Percentiles rank a stretch among this genome's conserved stretches.
phyloP scores from a whole-genome alignment of 1,140 invertebrate genomes.

The Drosophila carrolli region DNA sequence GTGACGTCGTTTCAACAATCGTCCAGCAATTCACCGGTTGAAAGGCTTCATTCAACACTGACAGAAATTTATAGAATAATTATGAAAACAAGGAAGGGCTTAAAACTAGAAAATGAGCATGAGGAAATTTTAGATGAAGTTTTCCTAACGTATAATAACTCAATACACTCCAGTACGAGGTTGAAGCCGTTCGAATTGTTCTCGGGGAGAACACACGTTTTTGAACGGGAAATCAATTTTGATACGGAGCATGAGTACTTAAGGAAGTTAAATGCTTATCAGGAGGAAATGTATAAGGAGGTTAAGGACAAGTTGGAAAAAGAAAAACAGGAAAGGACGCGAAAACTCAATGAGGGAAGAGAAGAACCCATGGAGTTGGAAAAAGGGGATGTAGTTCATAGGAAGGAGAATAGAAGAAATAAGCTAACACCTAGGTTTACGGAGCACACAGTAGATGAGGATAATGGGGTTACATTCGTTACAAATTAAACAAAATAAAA shows the following conservation, averaged over 20 bases:
- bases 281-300: background rate
- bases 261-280: background rate
- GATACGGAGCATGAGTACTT: too few relatives aligned
- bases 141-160: slow-evolving; percentile 27
- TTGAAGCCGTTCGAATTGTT: slow-evolving; percentile 31
- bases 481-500: too few relatives aligned
- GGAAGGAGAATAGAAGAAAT: too few relatives aligned
- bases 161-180: slow-evolving; percentile 26
- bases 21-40: slow-evolving; percentile 8
- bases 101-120: slow-evolving; percentile 20
- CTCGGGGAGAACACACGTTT: slow-evolving; percentile 6
- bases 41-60: slow-evolving; percentile 35
- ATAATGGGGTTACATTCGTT: too few relatives aligned
- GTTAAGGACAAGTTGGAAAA: background rate
- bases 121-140: background rate
- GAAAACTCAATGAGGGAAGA: slow-evolving; percentile 2
- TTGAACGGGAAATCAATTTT: too few relatives aligned
- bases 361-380: slow-evolving; percentile 1
- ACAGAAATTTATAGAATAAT: slow-evolving; percentile 41
- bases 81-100: slow-evolving; percentile 10
- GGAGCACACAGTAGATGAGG: too few relatives aligned
- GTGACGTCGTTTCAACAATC: slow-evolving; percentile 34
- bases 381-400: background rate
- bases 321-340: too few relatives aligned
- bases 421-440: too few relatives aligned